phyloP scores from a whole-genome alignment of 2,888 invertebrate genomes.

The Patella depressa region DNA sequence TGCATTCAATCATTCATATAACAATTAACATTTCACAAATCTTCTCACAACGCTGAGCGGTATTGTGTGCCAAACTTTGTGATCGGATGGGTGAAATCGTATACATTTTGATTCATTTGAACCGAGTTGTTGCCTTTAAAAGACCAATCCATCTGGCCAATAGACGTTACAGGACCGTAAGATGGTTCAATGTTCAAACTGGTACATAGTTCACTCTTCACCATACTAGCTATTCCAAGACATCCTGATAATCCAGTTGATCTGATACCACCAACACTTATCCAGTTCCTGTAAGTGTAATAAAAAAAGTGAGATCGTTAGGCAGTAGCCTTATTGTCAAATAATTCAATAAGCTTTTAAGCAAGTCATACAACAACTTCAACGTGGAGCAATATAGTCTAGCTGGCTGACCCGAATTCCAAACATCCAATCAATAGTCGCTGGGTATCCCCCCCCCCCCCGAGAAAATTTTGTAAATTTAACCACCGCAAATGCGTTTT shows the following conservation, averaged over 20 bases:
- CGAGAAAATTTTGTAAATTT: no score
- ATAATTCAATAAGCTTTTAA: no score
- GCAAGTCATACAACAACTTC: no score
- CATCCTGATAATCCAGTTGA: conserved; percentile 61
- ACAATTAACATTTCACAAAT: no score
- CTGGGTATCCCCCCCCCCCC: no score
- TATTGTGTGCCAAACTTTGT: conserved; percentile 36
- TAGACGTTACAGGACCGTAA: conserved; percentile 21
- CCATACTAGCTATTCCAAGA: conserved; percentile 53
- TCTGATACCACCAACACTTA: conserved; percentile 61
- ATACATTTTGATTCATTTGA: conserved; percentile 38
- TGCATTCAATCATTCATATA: no score
- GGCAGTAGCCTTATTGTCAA: no score
- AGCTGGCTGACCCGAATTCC: no score
- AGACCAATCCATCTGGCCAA: conserved; percentile 35
- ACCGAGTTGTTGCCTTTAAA: conserved; percentile 21
- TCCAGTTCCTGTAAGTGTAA: conserved; percentile 44
- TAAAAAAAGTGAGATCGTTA: background rate
- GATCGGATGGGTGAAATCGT: conserved; percentile 51
- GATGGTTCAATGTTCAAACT: conserved; percentile 43
- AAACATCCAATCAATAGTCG: no score
- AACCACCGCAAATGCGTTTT: no score
- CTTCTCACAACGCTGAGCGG: background rate
- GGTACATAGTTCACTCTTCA: conserved; percentile 34
- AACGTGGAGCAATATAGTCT: no score